A percentile compares a stretch with the other conserved stretches of the same genome.
Evolutionary conservation across 2,113 vertebrate genomes (phyloP).

Genomic region (Oceanites oceanicus): DNA sequence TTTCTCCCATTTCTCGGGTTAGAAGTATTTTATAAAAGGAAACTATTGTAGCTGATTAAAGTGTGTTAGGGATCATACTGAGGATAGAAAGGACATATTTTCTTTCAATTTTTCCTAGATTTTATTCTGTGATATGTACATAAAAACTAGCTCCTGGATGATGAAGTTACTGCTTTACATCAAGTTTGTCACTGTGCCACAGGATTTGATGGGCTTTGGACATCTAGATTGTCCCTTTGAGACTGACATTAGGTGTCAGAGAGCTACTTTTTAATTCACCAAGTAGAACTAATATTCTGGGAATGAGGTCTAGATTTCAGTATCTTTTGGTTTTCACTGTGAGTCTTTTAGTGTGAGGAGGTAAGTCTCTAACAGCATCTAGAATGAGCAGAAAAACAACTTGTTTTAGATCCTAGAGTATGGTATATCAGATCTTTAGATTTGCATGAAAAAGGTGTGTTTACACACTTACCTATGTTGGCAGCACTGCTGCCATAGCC

Average conservation of each 20-base stretch:
- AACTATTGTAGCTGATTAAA: background rate
- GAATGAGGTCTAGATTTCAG: background rate
- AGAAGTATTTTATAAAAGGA: background rate
- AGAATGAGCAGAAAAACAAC: background rate
- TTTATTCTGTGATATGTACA: background rate
- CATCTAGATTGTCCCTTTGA: background rate
- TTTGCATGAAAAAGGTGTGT: background rate
- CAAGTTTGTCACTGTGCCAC: background rate
- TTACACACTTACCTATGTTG: fast-evolving
- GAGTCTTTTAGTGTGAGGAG: background rate
- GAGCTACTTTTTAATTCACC: background rate
- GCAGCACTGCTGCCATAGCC: background rate
- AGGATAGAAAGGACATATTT: background rate
- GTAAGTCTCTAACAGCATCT: background rate
- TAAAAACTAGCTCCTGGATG: background rate
- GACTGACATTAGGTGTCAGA: background rate
- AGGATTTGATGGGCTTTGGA: background rate
- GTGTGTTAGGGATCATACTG: background rate
- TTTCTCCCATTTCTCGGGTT: background rate
- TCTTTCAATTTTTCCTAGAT: background rate
- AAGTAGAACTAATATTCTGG: background rate
- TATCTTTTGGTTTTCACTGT: background rate
- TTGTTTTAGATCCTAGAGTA: background rate
- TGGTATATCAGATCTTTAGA: background rate
- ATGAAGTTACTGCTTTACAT: background rate